phyloP scores from a whole-genome alignment of 1,140 invertebrate species.

The Alviniconcha marisindica region DNA sequence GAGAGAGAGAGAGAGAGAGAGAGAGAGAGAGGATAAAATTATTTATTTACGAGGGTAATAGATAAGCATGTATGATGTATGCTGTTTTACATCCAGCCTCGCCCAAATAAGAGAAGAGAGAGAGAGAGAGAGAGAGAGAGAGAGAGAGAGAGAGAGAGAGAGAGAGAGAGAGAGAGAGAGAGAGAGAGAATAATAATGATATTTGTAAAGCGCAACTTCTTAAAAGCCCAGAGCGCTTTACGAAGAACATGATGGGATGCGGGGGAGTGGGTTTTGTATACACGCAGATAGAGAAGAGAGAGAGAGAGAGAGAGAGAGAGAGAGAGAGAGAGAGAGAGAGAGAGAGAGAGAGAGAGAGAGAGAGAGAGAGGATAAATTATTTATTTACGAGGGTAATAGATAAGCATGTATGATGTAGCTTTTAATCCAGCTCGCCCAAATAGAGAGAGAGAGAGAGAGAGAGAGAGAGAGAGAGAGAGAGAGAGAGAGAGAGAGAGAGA shows the following conservation, averaged over 20 bases:
- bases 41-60: not conserved
- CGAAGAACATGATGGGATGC: no score
- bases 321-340: slow-evolving; percentile 27
- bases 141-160: slow-evolving; percentile 12
- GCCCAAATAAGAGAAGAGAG: not conserved
- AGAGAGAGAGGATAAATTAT: not conserved
- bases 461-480: slow-evolving; percentile 29
- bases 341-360: slow-evolving; percentile 21
- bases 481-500: slow-evolving; percentile 28
- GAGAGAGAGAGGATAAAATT: not conserved
- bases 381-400: not conserved
- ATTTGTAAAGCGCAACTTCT: not conserved
- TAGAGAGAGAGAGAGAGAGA: slow-evolving; percentile 26
- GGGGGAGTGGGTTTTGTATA: no score
- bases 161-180: not conserved
- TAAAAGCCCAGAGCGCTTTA: not conserved
- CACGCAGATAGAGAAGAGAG: slow-evolving; percentile 7
- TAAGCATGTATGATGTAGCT: no score
- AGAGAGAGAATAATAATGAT: slow-evolving; percentile 4
- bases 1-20: slow-evolving; percentile 24
- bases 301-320: slow-evolving; percentile 17
- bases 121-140: slow-evolving; percentile 19
- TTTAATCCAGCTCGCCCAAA: not conserved
- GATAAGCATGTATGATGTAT: no score
- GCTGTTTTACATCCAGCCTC: no score